Conservation (phyloP, 2,113 vertebrate genomes). For the Labeo rohita region DNA sequence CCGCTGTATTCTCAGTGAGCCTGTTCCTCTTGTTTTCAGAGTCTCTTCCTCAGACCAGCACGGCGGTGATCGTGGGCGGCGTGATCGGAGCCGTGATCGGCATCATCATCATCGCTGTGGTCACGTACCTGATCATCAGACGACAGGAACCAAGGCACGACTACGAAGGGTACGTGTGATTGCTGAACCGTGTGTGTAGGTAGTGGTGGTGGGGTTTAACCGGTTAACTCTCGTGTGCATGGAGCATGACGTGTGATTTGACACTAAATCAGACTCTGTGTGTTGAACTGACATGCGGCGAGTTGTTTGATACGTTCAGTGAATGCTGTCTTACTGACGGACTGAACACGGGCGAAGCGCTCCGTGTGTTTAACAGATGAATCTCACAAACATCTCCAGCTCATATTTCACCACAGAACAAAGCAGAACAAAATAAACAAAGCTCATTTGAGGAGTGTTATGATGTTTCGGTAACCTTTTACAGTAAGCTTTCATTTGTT, state of each 20-base stretch:
- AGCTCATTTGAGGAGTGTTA: not conserved
- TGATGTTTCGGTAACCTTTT: not conserved
- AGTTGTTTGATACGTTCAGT: too few species aligned
- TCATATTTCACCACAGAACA: not conserved
- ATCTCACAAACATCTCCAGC: not conserved
- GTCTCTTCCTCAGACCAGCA: constrained; percentile 69
- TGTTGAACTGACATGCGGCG: not conserved
- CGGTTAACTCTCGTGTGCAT: not conserved
- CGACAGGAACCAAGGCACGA: constrained; percentile 81
- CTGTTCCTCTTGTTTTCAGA: constrained; percentile 59
- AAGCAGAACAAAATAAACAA: not conserved
- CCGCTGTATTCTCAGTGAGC: too few species aligned
- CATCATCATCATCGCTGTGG: constrained; percentile 79
- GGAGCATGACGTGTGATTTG: not conserved
- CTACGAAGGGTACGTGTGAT: constrained; percentile 85
- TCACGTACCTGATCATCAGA: constrained; percentile 81
- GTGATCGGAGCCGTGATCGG: constrained; percentile 81
- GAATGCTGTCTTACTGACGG: not conserved
- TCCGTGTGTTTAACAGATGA: not conserved
- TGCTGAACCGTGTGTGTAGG: not conserved
- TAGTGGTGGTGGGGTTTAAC: not conserved
- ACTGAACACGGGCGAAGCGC: not conserved
- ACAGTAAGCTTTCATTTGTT: not conserved
- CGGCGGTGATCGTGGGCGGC: constrained; percentile 78
- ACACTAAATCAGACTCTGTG: not conserved